phyloP scores from a whole-genome alignment of 1,140 invertebrate genomes.

The Pollicipes pollicipes region DNA sequence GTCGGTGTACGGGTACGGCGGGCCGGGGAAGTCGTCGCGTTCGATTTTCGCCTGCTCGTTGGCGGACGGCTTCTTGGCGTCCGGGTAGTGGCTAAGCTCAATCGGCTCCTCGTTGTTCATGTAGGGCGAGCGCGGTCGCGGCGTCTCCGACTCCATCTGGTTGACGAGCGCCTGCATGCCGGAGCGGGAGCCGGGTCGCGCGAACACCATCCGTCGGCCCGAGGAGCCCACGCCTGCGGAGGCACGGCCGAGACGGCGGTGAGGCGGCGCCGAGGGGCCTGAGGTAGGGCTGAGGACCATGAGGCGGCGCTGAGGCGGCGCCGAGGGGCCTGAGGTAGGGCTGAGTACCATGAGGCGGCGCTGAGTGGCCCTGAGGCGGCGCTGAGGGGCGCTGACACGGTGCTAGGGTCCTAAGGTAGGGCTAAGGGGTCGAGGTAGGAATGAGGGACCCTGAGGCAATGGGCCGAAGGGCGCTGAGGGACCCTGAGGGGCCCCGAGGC shows the following conservation, averaged over 20 bases:
- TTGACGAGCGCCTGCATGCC: slow-evolving; percentile 74
- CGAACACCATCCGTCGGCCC: neutral
- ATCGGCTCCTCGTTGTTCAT: slow-evolving; percentile 98
- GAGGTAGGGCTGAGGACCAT: neutral
- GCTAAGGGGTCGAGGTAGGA: no score
- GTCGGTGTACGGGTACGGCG: slow-evolving; percentile 96
- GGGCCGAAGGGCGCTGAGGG: no score
- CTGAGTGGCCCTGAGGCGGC: no score
- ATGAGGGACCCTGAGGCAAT: no score
- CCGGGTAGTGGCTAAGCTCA: slow-evolving; percentile 88
- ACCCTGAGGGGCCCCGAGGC: no score
- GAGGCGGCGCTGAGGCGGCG: neutral
- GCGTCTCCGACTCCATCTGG: slow-evolving; percentile 60
- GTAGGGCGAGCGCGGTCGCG: slow-evolving; percentile 70
- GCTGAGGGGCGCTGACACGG: no score
- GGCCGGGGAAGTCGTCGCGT: slow-evolving; percentile 95
- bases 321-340: slow-evolving; percentile 5
- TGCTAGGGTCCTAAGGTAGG: no score
- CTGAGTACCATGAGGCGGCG: no score
- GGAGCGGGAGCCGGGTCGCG: slow-evolving; percentile 30
- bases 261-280: slow-evolving; percentile 12
- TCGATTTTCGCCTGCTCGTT: slow-evolving; percentile 86
- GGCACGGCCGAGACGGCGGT: no score
- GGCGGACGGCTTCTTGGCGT: slow-evolving; percentile 77
- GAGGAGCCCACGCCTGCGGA: neutral